Percentiles rank a stretch among this genome's conserved stretches.
phyloP scores from a whole-genome alignment of 1,140 invertebrate species.

The Homalodisca vitripennis region DNA sequence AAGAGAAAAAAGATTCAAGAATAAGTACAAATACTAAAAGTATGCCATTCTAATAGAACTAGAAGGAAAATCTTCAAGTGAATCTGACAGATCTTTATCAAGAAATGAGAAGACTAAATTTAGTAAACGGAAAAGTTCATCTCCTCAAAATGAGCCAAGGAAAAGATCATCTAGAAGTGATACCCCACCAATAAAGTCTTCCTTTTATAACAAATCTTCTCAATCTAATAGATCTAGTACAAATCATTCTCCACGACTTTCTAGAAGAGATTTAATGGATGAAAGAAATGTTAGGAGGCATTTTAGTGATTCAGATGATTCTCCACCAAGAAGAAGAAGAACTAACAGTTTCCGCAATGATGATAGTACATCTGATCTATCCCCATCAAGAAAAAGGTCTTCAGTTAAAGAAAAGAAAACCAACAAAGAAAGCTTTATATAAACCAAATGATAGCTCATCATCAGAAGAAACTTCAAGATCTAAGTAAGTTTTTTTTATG shows the following conservation, averaged over 20 bases:
- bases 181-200: too few species aligned
- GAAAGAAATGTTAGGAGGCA: background rate
- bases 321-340: constrained; percentile 43
- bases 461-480: background rate
- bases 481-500: too few species aligned
- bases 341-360: too few species aligned
- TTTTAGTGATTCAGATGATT: constrained; percentile 44
- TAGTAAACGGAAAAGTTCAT: constrained; percentile 31
- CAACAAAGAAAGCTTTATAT: constrained; percentile 23
- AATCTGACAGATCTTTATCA: too few species aligned
- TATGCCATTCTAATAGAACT: too few species aligned
- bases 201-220: background rate
- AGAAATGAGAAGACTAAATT: background rate
- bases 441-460: constrained; percentile 23
- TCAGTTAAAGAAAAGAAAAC: constrained; percentile 31
- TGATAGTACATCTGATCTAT: constrained; percentile 43
- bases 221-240: background rate
- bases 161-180: background rate
- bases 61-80: constrained; percentile 40
- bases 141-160: constrained; percentile 6
- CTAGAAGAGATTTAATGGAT: background rate
- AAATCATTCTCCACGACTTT: background rate
- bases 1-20: background rate
- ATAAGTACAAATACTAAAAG: too few species aligned
- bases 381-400: constrained; percentile 45